Base-by-base conservation (phyloP, 2,888 invertebrate genomes). In the Dynastes grantii region DNA sequence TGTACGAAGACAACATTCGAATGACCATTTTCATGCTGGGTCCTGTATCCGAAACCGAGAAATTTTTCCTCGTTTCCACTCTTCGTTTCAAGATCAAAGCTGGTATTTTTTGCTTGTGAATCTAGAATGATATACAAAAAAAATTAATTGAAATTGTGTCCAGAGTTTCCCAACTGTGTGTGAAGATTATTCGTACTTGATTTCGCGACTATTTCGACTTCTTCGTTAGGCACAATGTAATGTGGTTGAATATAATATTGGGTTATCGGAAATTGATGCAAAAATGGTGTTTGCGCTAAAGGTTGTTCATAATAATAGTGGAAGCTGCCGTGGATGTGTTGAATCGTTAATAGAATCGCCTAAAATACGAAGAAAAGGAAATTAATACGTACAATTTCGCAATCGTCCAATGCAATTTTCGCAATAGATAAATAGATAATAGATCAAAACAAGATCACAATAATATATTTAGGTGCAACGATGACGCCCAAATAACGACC, bases 11-110 rank as follows among this genome's bases (percentile, higher is more conserved):
- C 80, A 40, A 87, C 87, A 73, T 85, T 85, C 2, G 86, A 85
- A 75, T 78, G 83, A 0, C 84, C 86, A 32, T 85, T 86, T 5
- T 85, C 81, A 65, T 83, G 84, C 64, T 84, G 82, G 1, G 85
- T 87, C 27, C 83, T 83, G 76, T 87, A 87, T 4, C 85, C 85
- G 77, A 85, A 87, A 37, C 87, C 87, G 6, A 82, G 80, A 61
- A 83, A 82, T 65, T 81, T 80, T 53, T 79, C 78, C 11, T 70
- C 64, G 9, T 11, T 29, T 53, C 4, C 22, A 45, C 53, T 61
- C 16, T 53, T 63, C n/a, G n/a, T n/a, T 61, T 76, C 16, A 22
- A 6, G 55, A 58, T n/a, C 27, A 55, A 32, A 32, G 32, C 32
- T 32, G 32, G 5, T 32, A 32, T 32, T 32, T 32, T 32, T 32